phyloP scores from a whole-genome alignment of 2,113 vertebrate species.

The Colius striatus region DNA sequence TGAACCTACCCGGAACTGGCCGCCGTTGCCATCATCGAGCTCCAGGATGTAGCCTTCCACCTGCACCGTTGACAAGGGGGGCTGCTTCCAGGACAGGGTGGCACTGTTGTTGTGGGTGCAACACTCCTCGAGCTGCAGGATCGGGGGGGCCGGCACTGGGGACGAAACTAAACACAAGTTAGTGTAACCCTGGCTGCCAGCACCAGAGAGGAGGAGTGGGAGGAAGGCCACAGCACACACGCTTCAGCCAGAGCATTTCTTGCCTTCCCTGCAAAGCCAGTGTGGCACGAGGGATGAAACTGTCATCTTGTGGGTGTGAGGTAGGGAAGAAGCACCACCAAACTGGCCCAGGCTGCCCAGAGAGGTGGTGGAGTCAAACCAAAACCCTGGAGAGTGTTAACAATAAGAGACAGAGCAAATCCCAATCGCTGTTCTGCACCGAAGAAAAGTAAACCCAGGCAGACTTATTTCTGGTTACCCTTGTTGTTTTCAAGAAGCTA shows the following conservation, averaged over 20 bases:
- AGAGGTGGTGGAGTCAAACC: no score
- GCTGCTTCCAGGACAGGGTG: slow-evolving; percentile 98
- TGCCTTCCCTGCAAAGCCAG: background rate
- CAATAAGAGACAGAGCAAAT: no score
- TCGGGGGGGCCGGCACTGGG: slow-evolving; percentile 92
- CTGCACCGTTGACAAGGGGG: slow-evolving; percentile 89
- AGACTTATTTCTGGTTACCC: no score
- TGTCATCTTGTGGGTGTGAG: fast-evolving
- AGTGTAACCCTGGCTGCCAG: slow-evolving; percentile 58
- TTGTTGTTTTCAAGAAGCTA: no score
- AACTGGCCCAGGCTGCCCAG: no score
- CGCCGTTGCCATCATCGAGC: slow-evolving; percentile 93
- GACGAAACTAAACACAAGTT: slow-evolving; percentile 79
- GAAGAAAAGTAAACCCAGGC: no score
- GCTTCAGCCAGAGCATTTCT: fast-evolving
- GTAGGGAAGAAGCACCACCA: background rate
- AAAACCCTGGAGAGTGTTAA: no score
- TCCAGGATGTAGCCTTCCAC: slow-evolving; percentile 98
- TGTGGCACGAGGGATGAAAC: fast-evolving
- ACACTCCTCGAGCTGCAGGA: slow-evolving; percentile 97
- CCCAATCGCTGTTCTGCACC: no score
- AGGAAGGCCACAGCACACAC: fast-evolving
- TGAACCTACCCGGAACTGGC: slow-evolving; percentile 91
- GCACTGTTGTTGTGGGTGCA: slow-evolving; percentile 97
- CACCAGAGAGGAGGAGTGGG: background rate